These are phyloP conservation scores for Marisa cornuarietis DNA, from an alignment of 1,140 invertebrate genomes.

Conservation along the genomic window DNA sequence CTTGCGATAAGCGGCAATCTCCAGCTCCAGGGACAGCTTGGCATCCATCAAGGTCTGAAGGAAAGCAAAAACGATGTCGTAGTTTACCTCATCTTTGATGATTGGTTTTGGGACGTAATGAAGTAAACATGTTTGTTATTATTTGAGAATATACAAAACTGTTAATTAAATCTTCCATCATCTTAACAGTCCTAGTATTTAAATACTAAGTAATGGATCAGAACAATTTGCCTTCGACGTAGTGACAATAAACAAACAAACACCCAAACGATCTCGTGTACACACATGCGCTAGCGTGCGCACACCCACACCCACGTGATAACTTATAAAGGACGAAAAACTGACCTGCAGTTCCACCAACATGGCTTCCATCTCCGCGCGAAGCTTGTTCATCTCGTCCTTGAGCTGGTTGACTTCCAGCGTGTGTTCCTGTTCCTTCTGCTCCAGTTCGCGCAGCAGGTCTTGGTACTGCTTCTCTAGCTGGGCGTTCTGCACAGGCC, in stretches of 20 bases:
- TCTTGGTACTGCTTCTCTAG: slow-evolving; percentile 68
- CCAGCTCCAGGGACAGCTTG: slow-evolving; percentile 64
- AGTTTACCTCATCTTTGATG: too few species aligned
- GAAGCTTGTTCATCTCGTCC: slow-evolving; percentile 59
- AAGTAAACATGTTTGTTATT: too few species aligned
- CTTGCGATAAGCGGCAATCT: slow-evolving; percentile 64
- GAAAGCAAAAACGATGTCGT: too few species aligned
- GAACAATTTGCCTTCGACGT: too few species aligned
- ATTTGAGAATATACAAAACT: too few species aligned
- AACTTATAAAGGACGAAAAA: not conserved
- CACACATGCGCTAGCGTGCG: not conserved
- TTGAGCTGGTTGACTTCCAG: slow-evolving; percentile 46
- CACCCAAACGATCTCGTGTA: not conserved
- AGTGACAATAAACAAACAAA: not conserved
- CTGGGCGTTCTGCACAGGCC: slow-evolving; percentile 63
- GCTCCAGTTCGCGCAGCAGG: slow-evolving; percentile 65
- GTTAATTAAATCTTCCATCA: too few species aligned
- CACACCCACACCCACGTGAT: not conserved
- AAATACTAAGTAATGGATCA: too few species aligned
- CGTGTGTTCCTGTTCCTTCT: slow-evolving; percentile 60
- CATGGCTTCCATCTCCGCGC: slow-evolving; percentile 63
- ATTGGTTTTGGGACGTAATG: too few species aligned
- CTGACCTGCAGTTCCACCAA: slow-evolving; percentile 59
- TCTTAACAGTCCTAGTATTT: too few species aligned
- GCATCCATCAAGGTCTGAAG: slow-evolving; percentile 64